Conservation (phyloP, 2,888 invertebrate species). For the Cerastoderma edule region DNA sequence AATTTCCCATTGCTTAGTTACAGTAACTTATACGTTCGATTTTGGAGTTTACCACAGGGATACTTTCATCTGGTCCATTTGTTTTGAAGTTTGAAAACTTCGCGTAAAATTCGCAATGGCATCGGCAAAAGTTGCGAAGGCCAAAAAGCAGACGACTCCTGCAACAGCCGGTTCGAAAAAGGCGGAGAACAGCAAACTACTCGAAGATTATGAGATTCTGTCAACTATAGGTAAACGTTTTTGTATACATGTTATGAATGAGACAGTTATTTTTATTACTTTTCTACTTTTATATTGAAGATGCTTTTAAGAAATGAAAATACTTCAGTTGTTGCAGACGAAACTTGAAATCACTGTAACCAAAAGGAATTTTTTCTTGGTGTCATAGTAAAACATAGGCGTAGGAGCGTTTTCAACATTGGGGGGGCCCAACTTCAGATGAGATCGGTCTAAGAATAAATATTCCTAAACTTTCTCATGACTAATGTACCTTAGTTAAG, state of each 20-base stretch:
- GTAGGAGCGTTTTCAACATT: too few species aligned
- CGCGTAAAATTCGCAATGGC: constrained; percentile 58
- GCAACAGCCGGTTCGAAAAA: constrained; percentile 46
- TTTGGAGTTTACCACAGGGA: neutral
- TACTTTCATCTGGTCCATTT: neutral
- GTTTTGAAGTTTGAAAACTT: constrained; percentile 1
- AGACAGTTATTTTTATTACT: too few species aligned
- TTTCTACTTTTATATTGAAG: too few species aligned
- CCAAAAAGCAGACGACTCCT: constrained; percentile 57
- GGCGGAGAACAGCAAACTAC: constrained; percentile 53
- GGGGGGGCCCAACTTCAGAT: too few species aligned
- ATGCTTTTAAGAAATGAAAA: too few species aligned
- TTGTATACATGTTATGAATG: neutral
- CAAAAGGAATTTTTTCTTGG: too few species aligned
- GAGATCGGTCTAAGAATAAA: too few species aligned
- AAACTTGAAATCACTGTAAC: too few species aligned
- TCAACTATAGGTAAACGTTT: constrained; percentile 63
- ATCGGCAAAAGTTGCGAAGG: constrained; percentile 72
- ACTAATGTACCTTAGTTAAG: too few species aligned
- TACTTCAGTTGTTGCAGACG: too few species aligned
- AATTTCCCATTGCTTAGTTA: neutral
- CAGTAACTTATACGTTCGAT: neutral
- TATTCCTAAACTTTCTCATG: too few species aligned
- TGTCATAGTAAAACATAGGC: too few species aligned
- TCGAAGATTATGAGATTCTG: constrained; percentile 65